Conservation (phyloP, 2,113 vertebrate genomes). For the Bambusicola thoracicus region DNA sequence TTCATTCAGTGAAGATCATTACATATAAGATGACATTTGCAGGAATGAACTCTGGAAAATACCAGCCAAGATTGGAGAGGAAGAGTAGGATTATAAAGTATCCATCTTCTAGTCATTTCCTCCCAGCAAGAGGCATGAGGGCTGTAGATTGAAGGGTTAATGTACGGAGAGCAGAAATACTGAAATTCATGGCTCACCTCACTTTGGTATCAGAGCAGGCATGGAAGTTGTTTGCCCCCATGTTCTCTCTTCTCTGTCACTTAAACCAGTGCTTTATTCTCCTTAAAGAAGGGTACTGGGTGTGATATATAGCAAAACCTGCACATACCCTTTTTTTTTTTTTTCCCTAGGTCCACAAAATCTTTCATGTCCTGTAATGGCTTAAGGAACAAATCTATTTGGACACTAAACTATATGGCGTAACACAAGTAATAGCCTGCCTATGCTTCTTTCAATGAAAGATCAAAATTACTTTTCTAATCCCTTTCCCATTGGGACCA, state of each 20-base stretch:
- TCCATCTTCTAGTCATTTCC: not conserved
- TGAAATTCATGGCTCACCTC: not conserved
- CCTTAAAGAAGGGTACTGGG: not conserved
- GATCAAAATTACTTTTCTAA: not conserved
- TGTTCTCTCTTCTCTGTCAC: not conserved
- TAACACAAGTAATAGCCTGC: not conserved
- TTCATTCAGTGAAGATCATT: not conserved
- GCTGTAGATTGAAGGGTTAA: not conserved
- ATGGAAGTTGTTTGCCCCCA: not conserved
- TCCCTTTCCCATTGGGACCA: not conserved
- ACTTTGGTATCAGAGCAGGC: not conserved
- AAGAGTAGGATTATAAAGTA: not conserved
- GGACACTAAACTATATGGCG: not conserved
- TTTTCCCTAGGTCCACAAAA: not conserved
- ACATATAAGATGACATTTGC: not conserved
- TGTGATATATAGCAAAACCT: not conserved
- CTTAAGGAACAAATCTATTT: not conserved
- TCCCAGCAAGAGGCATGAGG: not conserved
- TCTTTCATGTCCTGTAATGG: not conserved
- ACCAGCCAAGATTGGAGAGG: not conserved
- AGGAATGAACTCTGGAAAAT: not conserved
- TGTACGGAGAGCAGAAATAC: not conserved
- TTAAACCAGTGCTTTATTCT: not conserved
- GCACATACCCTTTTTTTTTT: accelerated
- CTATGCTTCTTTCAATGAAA: not conserved